Evolutionary conservation across 2,888 invertebrate species (phyloP).

Genomic region (Sphinx pinastri): DNA sequence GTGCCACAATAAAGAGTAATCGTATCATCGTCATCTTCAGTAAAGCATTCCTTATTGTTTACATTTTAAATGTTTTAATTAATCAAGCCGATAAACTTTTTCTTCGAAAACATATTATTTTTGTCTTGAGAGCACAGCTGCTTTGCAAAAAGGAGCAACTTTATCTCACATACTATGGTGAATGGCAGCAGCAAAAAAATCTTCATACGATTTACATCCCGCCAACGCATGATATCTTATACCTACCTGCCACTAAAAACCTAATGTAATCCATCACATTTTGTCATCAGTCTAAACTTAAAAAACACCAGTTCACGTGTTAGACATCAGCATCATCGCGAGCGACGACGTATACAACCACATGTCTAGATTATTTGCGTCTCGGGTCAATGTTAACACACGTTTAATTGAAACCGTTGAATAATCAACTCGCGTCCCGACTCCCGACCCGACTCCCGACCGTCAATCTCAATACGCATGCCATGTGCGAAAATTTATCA

Average conservation of each 20-base stretch:
- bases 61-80: too few species aligned
- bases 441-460: conserved; percentile 24
- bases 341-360: not conserved
- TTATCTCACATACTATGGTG: too few species aligned
- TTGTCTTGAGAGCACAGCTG: too few species aligned
- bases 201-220: not conserved
- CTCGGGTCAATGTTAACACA: conserved; percentile 68
- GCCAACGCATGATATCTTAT: not conserved
- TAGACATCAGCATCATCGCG: not conserved
- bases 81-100: too few species aligned
- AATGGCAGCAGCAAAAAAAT: not conserved
- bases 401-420: conserved; percentile 62
- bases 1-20: too few species aligned
- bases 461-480: conserved; percentile 58
- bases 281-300: not conserved
- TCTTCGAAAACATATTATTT: too few species aligned
- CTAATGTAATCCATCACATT: conserved; percentile 2
- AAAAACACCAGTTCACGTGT: not conserved
- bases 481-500: conserved; percentile 41
- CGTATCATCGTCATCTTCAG: too few species aligned
- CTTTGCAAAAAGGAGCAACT: too few species aligned
- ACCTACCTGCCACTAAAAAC: not conserved
- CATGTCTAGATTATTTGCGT: conserved; percentile 55
- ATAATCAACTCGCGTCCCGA: conserved; percentile 45
- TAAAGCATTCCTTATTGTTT: too few species aligned